Evolutionary conservation across 2,888 invertebrate species (phyloP), one percentile per base, ranked within the genome.

Genomic region (Coelopa pilipes): DNA sequence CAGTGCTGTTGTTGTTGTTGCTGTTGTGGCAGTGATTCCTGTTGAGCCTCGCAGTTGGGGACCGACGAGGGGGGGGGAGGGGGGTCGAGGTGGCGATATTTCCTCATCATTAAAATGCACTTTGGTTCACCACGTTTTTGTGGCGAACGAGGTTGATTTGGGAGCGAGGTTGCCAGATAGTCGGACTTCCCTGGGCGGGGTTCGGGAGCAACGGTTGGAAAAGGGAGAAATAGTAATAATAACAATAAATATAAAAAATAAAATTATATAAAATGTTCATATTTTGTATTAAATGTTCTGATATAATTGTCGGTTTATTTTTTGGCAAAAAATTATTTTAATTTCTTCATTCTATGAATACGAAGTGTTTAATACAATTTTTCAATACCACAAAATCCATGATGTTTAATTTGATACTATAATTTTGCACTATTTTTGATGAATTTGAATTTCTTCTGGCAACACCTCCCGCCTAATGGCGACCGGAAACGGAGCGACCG

Each of bases 51-150:
- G 78, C 77, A 34, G 34, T 34, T 4, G 34, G 34, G 2, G 34
- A 34, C 34, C 73, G 76, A 79, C 76, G 71, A 74, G 73, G 71
- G 78, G 76, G 77, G 80, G 79, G 76, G 62, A 66, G 76, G 12
- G 75, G 75, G 79, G 74, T 81, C 82, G 50, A 10, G 17, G 50
- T 17, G 67, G 21, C n/a, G 12, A 65, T 15, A 47, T 65, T 45
- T 11, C 65, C 17, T 50, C 53, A 53, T 67, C 11, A 67, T 67
- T 24, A 67, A 67, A 67, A 67, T 53, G 69, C 59, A 69, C 19
- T 59, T 57, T 57, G 3, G 12, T 10, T 11, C 59, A 46, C 45
- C 57, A 59, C 69, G 21, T 19, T 69, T 69, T 17, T 12, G 3
- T 21, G 34, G 34, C 7, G n/a, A n/a, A 53, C 13, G 53, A 53